These are phyloP conservation scores for Scrobipalpa costella DNA, from an alignment of 2,888 invertebrate species.

Conservation along the genomic window DNA sequence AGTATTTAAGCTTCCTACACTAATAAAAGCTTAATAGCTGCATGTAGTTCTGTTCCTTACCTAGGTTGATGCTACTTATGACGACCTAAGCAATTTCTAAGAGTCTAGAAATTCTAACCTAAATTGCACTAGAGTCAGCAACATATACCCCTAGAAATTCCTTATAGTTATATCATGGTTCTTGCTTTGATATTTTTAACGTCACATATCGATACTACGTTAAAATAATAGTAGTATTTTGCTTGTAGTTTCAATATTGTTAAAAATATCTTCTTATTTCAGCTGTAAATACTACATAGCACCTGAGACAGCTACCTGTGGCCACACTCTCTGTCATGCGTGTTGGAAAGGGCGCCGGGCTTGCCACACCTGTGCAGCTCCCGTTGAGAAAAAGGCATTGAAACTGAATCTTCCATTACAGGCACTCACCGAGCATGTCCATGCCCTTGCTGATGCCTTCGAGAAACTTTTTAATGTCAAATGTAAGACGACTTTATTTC, in stretches of 20 bases:
- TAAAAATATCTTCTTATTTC: conserved; percentile 35
- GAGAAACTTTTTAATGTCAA: conserved; percentile 61
- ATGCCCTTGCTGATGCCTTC: conserved; percentile 51
- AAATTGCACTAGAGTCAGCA: background rate
- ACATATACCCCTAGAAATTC: background rate
- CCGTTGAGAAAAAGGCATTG: conserved; percentile 49
- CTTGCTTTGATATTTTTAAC: background rate
- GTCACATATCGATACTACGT: too few relatives aligned
- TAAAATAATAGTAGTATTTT: too few relatives aligned
- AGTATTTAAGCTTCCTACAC: conserved; percentile 28
- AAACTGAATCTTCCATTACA: conserved; percentile 57
- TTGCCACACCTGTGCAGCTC: conserved; percentile 55
- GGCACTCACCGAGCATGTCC: conserved; percentile 52
- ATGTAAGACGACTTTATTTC: conserved; percentile 49
- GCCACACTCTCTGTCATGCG: conserved; percentile 63
- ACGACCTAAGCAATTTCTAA: background rate
- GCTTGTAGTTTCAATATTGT: background rate
- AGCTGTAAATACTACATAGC: conserved; percentile 65
- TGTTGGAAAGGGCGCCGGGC: conserved; percentile 60
- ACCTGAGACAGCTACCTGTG: conserved; percentile 63
- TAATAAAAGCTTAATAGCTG: background rate
- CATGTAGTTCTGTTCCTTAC: background rate
- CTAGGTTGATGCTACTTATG: background rate
- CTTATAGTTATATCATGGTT: background rate
- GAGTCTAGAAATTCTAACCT: background rate